Evolutionary conservation across 2,888 invertebrate genomes (phyloP), one percentile per base, ranked within the genome.

Genomic region (Germaria angustata): DNA sequence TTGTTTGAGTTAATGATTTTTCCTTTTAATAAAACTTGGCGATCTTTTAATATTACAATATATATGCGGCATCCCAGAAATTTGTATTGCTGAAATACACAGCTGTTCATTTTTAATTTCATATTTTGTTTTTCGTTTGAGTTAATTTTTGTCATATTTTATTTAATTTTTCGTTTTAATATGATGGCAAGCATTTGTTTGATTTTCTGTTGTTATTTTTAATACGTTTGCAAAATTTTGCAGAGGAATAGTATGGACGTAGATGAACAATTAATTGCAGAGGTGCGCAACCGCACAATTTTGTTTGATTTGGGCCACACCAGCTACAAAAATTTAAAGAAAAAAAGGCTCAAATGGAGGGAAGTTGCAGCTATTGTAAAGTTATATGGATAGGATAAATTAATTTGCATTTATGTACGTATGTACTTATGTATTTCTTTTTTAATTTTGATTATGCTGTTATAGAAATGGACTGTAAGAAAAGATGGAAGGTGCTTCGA

Each of bases 221-320:
- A 53, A 53, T 46, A 46, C 46, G n/a, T 46, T 46, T 46, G 46
- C n/a, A 44, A 44, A 44, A 44, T 44, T 44, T 44, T 44, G 44
- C 44, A 44, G n/a, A 44, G 44, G 44, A 44, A 44, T 51, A 51
- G 13, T 51, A 51, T 51, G 51, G 51, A 51, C 51, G 51, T 46
- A 46, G 34, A 55, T 34, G 55, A 55, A 34, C 15, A 17, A 17
- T 17, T 36, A 55, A 55, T 55, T 34, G 55, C 34, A 34, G 32
- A 55, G 17, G 55, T 55, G 55, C 55, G 55, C 55, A 55, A 55
- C 55, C 55, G 55, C 34, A 55, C 34, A 55, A 17, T 55, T 55
- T 55, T 55, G 17, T 55, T 34, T 34, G 55, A 55, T 55, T 34
- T 55, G 34, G 34, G 55, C 55, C 55, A 55, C 34, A 17, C 32